Conservation (phyloP, 1,140 invertebrate genomes). For the Formica exsecta region DNA sequence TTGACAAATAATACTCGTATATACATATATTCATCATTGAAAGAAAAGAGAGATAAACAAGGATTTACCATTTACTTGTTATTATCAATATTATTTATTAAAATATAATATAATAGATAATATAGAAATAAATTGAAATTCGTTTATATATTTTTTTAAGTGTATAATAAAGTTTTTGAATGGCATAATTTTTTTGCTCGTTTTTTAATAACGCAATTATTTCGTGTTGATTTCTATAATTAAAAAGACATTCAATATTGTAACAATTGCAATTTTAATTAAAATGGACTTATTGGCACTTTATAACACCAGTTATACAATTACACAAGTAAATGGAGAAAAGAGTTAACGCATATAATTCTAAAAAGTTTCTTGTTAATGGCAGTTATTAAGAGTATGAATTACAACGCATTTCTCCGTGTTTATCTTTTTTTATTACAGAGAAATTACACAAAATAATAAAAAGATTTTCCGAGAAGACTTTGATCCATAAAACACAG, state of each 20-base stretch:
- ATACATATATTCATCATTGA: neutral
- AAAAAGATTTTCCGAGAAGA: neutral
- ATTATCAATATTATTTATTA: neutral
- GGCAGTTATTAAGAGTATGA: neutral
- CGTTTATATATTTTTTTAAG: neutral
- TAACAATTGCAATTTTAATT: neutral
- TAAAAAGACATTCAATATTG: neutral
- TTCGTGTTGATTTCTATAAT: neutral
- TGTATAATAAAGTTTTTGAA: neutral
- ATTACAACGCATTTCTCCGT: neutral
- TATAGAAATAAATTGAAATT: neutral
- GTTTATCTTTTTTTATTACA: constrained; percentile 7
- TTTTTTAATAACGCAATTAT: neutral
- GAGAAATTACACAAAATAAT: neutral
- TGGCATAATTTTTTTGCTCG: neutral
- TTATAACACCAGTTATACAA: constrained; percentile 16
- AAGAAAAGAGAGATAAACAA: neutral
- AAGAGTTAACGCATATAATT: constrained; percentile 21
- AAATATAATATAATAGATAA: no score
- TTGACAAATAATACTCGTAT: constrained; percentile 7
- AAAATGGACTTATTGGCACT: constrained; percentile 33
- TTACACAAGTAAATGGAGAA: neutral
- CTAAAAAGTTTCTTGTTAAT: neutral
- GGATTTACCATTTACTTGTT: no score
- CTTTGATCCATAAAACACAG: neutral